A percentile compares a stretch with the other conserved stretches of the same genome.
Evolutionary conservation across 2,113 vertebrate species (phyloP).

Genomic region (Echinops telfairi): DNA sequence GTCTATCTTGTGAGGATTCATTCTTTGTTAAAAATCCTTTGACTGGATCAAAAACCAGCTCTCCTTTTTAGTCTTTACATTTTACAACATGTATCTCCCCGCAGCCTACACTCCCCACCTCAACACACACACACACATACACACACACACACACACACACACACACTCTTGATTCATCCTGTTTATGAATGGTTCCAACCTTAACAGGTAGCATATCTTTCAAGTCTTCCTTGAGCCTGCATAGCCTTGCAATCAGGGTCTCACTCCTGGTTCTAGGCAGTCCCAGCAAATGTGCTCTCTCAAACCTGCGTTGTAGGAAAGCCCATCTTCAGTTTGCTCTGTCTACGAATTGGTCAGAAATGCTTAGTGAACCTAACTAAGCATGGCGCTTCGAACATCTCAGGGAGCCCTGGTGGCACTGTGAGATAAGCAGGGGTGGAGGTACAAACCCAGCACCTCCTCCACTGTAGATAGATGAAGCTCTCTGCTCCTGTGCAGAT

Average conservation of each 20-base stretch:
- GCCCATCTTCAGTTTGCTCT: background rate
- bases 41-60: background rate
- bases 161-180: background rate
- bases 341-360: constrained; percentile 19
- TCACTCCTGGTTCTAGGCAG: background rate
- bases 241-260: background rate
- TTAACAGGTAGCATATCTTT: background rate
- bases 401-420: too few relatives aligned
- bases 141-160: too few relatives aligned
- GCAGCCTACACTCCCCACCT: background rate
- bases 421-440: too few relatives aligned
- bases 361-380: background rate
- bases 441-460: too few relatives aligned
- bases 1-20: constrained; percentile 38
- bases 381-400: background rate
- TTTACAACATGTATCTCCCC: background rate
- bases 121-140: too few relatives aligned
- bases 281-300: background rate
- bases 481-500: too few relatives aligned
- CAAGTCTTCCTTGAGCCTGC: background rate
- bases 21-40: background rate
- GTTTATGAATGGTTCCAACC: background rate
- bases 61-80: background rate
- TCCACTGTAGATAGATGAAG: too few relatives aligned
- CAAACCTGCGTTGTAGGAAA: background rate